Conservation (phyloP, 2,888 invertebrate genomes). For the Acrobasis suavella region DNA sequence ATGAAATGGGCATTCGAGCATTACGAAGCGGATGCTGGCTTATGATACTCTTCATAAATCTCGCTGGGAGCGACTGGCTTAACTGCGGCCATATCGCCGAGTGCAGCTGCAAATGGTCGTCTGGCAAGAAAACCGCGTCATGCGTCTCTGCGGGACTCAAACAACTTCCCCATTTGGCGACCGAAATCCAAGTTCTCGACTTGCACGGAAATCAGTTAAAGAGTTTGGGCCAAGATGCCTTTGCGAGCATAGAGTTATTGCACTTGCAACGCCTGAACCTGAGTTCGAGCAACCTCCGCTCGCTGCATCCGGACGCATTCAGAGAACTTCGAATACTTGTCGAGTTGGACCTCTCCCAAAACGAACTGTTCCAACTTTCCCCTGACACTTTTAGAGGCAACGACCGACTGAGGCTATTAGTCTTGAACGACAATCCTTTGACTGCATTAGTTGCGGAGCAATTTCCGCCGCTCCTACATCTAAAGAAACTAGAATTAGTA, state of each 20-base stretch:
- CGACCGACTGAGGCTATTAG: conserved; percentile 89
- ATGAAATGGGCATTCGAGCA: conserved; percentile 71
- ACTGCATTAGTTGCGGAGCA: conserved; percentile 87
- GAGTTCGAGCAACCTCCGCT: conserved; percentile 86
- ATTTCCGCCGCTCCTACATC: conserved; percentile 90
- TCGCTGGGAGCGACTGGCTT: conserved; percentile 87
- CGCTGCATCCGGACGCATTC: conserved; percentile 91
- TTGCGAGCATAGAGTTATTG: conserved; percentile 88
- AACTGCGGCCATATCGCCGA: conserved; percentile 88
- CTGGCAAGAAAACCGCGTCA: conserved; percentile 93
- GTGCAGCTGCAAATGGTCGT: conserved; percentile 95
- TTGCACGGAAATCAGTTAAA: conserved; percentile 90
- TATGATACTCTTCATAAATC: conserved; percentile 52
- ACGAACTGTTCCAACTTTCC: conserved; percentile 87
- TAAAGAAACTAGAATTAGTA: conserved; percentile 90
- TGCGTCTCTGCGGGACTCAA: conserved; percentile 90
- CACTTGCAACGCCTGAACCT: conserved; percentile 93
- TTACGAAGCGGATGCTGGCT: conserved; percentile 57
- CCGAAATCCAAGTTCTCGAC: conserved; percentile 87
- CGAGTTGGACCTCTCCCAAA: conserved; percentile 93
- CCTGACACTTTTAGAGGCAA: conserved; percentile 92
- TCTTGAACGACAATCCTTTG: conserved; percentile 92
- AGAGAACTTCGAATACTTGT: conserved; percentile 91
- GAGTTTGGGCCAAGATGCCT: conserved; percentile 87
- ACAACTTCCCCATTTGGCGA: conserved; percentile 83